Evolutionary conservation across 2,113 vertebrate species (phyloP).

Genomic region (Penelope pileata): DNA sequence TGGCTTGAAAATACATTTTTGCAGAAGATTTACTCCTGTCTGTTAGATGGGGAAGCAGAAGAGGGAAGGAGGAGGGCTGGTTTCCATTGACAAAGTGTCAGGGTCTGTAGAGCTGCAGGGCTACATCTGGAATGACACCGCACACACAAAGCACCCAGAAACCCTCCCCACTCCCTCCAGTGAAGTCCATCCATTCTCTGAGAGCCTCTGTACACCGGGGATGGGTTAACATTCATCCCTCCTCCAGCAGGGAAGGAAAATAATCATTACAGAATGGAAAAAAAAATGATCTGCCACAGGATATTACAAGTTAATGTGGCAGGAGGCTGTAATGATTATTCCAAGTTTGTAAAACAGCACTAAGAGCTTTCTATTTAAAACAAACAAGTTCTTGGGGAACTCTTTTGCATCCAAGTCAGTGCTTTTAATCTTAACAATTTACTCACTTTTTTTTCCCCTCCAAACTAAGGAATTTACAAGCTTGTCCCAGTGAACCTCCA

Average conservation of each 20-base stretch:
- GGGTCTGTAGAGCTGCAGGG: not conserved
- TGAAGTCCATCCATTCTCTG: not conserved
- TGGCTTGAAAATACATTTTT: not conserved
- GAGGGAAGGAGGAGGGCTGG: not conserved
- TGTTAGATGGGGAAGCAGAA: not conserved
- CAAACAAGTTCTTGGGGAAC: not conserved
- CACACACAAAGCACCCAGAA: not conserved
- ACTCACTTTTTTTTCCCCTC: not conserved
- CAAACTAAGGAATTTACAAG: slow-evolving; percentile 5
- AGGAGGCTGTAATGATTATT: not conserved
- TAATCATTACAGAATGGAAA: not conserved
- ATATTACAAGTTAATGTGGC: no score
- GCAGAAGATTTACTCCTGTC: not conserved
- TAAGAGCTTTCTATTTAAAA: not conserved
- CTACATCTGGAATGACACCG: not conserved
- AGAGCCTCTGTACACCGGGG: accelerated
- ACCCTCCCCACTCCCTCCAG: not conserved
- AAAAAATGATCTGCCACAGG: not conserved
- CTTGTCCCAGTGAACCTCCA: not conserved
- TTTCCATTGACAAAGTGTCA: not conserved
- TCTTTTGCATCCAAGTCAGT: not conserved
- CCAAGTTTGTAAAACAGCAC: not conserved
- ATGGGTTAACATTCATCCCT: accelerated
- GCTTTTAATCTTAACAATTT: not conserved
- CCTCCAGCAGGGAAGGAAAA: not conserved